Conservation (phyloP, 2,797 vertebrate genomes). For the Sylvia borin region DNA sequence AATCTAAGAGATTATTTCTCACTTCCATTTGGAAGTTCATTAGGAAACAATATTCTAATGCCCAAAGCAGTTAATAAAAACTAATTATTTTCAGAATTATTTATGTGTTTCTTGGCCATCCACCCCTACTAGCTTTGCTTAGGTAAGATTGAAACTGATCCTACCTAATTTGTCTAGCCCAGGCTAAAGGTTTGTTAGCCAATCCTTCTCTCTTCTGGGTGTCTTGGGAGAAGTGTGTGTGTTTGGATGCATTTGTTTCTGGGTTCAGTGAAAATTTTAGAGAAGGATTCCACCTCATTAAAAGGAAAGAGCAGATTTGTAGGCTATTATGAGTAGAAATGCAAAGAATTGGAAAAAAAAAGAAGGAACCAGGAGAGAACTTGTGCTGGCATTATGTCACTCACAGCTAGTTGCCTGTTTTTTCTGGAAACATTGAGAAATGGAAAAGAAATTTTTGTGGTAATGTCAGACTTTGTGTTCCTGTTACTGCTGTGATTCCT, state of each 20-base stretch:
- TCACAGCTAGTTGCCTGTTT: neutral
- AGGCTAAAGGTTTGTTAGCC: neutral
- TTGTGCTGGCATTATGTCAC: neutral
- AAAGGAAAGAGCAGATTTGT: neutral
- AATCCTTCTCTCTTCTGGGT: neutral
- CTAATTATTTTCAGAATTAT: neutral
- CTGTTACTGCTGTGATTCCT: neutral
- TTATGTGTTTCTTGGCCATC: neutral
- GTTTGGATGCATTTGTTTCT: neutral
- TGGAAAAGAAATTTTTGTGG: constrained; percentile 1
- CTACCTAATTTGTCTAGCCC: neutral
- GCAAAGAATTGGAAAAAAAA: neutral
- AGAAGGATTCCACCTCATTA: neutral
- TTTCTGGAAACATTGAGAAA: neutral
- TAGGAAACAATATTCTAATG: neutral
- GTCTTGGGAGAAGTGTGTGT: neutral
- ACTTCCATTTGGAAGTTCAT: neutral
- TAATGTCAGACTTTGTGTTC: neutral
- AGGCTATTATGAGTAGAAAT: neutral
- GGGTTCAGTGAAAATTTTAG: neutral
- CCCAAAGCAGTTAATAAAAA: neutral
- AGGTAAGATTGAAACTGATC: neutral
- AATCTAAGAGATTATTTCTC: neutral
- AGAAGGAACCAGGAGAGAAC: neutral
- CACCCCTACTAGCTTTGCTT: neutral